Conservation (phyloP, 2,888 invertebrate species). For the Tipula vernalis region DNA sequence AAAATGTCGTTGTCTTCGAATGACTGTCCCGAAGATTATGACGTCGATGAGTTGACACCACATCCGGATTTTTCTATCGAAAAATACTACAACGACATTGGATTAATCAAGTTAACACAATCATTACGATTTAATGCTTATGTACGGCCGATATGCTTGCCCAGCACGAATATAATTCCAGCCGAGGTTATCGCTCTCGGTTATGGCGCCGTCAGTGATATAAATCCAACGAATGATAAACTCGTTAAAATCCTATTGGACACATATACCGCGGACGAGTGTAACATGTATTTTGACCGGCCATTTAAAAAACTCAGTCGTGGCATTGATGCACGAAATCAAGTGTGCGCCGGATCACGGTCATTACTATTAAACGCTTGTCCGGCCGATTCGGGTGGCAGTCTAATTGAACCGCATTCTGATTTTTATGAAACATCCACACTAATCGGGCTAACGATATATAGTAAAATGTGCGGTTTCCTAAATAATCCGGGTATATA, state of each 20-base stretch:
- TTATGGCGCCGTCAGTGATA: background rate
- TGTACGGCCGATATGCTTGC: slow-evolving; percentile 38
- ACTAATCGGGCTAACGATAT: background rate
- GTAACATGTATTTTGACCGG: background rate
- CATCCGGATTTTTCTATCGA: slow-evolving; percentile 36
- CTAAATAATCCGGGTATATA: slow-evolving; percentile 41
- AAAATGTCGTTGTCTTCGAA: slow-evolving; percentile 12
- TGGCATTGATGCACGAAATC: background rate
- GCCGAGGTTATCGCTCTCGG: background rate
- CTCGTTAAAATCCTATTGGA: background rate
- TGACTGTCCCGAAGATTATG: slow-evolving; percentile 26
- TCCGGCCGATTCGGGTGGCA: background rate
- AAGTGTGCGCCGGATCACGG: background rate
- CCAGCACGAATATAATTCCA: slow-evolving; percentile 13
- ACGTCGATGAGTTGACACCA: slow-evolving; percentile 24
- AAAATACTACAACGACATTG: slow-evolving; percentile 41
- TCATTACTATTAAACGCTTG: background rate
- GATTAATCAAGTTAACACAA: slow-evolving; percentile 35
- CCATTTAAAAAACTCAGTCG: background rate
- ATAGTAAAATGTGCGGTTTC: background rate
- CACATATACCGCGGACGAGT: background rate
- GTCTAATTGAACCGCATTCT: background rate
- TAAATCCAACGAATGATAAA: background rate
- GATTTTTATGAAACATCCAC: background rate
- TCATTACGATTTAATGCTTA: slow-evolving; percentile 29